Evolutionary conservation across 2,888 invertebrate species (phyloP), one percentile per base, ranked within the genome.

Genomic region (Thecophora atra): DNA sequence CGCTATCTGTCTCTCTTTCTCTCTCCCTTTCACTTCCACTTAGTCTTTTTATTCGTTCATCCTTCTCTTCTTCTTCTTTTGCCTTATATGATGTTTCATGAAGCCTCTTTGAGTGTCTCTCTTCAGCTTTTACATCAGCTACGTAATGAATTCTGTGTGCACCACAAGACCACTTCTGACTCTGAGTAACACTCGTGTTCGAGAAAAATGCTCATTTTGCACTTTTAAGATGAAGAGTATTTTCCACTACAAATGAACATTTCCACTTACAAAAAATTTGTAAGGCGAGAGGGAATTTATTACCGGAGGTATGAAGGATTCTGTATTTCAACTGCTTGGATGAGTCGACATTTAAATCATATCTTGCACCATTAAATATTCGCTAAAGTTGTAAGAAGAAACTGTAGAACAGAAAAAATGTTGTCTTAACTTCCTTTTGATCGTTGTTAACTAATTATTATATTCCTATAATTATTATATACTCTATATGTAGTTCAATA

Each of bases 161-260:
- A 28, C 66, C n/a, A 66, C 26, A 28, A 54, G 37, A 66, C 54
- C 66, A 66, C 66, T 66, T 28, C 30, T 66, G 66, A 30, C 28
- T 52, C 51, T 66, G 52, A 66, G 66, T 52, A 30, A n/a, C 30
- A n/a, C 17, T 64, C 64, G 64, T 64, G 21, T 42, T 54, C 21
- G 58, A 58, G 19, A 56, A 56, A 68, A 68, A 42, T 44, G 68
- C 68, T 56, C 47, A 68, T 58, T 42, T 44, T 68, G 68, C 68
- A 68, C 19, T 58, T 68, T 68, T 58, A 19, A 26, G 26, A 37
- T 37, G 37, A 65, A 17, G 52, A 51, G 51, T 17, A 65, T 42
- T 24, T 47, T 44, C 24, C 21, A 47, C 42, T 47, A n/a, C 24
- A 47, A 42, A 42, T 42, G 47, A 42, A 21, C 21, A 21, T 30